phyloP scores from a whole-genome alignment of 2,113 vertebrate species.

The Capra hircus region DNA sequence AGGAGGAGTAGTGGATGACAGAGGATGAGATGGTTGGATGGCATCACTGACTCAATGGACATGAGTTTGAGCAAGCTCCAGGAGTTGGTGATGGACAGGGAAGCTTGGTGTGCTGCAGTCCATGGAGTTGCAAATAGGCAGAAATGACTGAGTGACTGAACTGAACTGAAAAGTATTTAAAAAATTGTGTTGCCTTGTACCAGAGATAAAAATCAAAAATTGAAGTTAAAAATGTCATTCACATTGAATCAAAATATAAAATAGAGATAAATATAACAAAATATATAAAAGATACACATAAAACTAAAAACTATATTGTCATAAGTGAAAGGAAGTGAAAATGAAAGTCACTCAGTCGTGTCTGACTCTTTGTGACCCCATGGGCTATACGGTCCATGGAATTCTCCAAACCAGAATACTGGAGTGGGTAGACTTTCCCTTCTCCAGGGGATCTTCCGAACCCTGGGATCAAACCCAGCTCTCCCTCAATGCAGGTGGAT shows the following conservation, averaged over 20 bases:
- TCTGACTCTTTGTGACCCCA: not conserved
- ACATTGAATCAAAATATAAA: not conserved
- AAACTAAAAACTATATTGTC: not conserved
- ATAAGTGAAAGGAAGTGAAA: not conserved
- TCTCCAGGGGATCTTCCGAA: not conserved
- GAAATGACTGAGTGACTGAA: not conserved
- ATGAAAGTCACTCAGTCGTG: fast-evolving
- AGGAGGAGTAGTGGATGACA: not conserved
- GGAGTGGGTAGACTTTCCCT: not conserved
- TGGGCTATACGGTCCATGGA: not conserved
- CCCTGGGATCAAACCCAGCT: not conserved
- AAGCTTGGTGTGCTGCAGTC: not conserved
- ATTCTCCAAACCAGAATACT: not conserved
- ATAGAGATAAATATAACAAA: not conserved
- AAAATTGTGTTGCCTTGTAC: not conserved
- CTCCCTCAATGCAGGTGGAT: not conserved
- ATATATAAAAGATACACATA: not conserved
- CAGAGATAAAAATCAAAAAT: not conserved
- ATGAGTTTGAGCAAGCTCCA: not conserved
- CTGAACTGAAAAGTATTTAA: not conserved
- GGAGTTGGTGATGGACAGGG: not conserved
- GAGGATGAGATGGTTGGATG: not conserved
- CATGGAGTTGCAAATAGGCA: not conserved
- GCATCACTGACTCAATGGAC: not conserved
- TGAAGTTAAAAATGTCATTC: not conserved